phyloP scores from a whole-genome alignment of 2,797 vertebrate species.

The Phrynocephalus vlangalii region DNA sequence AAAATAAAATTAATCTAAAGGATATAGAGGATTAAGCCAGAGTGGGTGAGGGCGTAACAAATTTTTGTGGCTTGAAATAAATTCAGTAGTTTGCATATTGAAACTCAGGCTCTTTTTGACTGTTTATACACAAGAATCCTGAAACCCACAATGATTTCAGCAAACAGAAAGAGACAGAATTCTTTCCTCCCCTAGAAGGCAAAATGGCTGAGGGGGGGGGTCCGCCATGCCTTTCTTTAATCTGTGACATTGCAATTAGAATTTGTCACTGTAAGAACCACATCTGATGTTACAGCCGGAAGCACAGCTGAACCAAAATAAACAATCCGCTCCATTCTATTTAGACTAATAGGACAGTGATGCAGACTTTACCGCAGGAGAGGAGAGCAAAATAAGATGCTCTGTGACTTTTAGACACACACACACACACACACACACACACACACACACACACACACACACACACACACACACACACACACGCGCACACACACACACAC shows the following conservation, averaged over 20 bases:
- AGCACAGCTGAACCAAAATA: conserved; percentile 80
- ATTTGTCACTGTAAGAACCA: conserved; percentile 79
- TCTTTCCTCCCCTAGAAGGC: conserved; percentile 43
- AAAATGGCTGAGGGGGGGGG: conserved; percentile 52
- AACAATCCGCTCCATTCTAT: conserved; percentile 81
- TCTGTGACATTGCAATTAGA: conserved; percentile 74
- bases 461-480: too few relatives aligned
- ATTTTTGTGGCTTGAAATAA: neutral
- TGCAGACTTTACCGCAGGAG: conserved; percentile 60
- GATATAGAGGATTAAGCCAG: neutral
- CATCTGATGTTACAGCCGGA: conserved; percentile 81
- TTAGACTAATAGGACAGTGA: conserved; percentile 81
- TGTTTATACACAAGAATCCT: conserved; percentile 14
- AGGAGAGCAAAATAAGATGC: conserved; percentile 43
- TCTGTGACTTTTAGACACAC: neutral
- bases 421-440: neutral
- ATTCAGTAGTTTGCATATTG: neutral
- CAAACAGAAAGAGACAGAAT: conserved; percentile 16
- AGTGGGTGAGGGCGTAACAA: neutral
- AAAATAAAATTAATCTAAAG: conserved; percentile 22
- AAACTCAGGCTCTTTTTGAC: conserved; percentile 21
- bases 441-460: neutral
- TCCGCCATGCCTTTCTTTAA: conserved; percentile 73
- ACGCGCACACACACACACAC: neutral
- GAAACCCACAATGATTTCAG: conserved; percentile 21